Conservation (phyloP, 2,888 invertebrate species). For the Dermolepida albohirtum region DNA sequence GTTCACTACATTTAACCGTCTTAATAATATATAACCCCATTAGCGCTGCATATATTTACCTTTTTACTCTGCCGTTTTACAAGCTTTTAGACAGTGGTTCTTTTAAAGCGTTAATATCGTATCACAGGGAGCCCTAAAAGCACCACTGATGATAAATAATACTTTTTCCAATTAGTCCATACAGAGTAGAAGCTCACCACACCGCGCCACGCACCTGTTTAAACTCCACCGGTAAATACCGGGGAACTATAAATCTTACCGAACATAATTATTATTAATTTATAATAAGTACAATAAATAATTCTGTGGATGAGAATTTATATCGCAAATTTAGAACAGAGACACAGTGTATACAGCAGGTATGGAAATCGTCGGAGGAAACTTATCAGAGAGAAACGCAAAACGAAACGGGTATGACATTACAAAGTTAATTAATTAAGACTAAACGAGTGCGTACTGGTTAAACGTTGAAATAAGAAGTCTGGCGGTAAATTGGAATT, state of each 20-base stretch:
- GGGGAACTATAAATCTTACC: not conserved
- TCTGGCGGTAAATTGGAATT: slow-evolving; percentile 54
- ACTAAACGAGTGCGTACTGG: slow-evolving; percentile 50
- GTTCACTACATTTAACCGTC: not conserved
- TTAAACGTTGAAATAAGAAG: slow-evolving; percentile 51
- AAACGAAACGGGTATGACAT: slow-evolving; percentile 51
- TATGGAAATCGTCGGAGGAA: slow-evolving; percentile 40
- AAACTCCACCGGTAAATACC: too few relatives aligned
- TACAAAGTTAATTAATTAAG: slow-evolving; percentile 55
- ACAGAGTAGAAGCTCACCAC: not conserved
- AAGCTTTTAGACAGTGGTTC: slow-evolving; percentile 9
- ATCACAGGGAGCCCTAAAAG: not conserved
- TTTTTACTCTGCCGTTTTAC: slow-evolving; percentile 10
- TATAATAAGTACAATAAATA: slow-evolving; percentile 13
- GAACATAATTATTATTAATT: slow-evolving; percentile 13
- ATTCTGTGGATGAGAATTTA: slow-evolving; percentile 8
- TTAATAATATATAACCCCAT: slow-evolving; percentile 19
- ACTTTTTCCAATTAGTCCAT: slow-evolving; percentile 11
- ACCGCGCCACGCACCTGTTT: not conserved
- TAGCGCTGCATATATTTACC: slow-evolving; percentile 22
- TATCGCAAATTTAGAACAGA: slow-evolving; percentile 6
- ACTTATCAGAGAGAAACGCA: slow-evolving; percentile 39
- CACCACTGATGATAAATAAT: slow-evolving; percentile 15
- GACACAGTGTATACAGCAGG: not conserved
- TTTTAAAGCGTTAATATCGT: slow-evolving; percentile 1